Conservation (phyloP, 2,888 invertebrate genomes). For the Sabellastarte sp. region DNA sequence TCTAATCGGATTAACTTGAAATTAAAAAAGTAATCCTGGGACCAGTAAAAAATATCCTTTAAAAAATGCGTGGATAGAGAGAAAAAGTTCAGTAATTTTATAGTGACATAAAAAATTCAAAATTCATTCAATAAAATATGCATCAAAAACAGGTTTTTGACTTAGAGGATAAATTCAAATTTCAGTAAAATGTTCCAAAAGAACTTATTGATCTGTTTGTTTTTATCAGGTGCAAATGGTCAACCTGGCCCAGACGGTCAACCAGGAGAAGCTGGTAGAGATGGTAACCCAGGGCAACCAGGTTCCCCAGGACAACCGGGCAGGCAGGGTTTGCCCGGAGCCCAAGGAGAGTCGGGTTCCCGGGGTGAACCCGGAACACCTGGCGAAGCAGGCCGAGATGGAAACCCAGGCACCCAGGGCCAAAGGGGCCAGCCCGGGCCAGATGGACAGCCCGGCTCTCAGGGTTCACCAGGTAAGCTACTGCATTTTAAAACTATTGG, state of each 20-base stretch:
- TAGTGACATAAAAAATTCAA: too few species aligned
- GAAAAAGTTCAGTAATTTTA: too few species aligned
- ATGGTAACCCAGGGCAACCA: slow-evolving; percentile 4
- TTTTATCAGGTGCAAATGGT: slow-evolving; percentile 10
- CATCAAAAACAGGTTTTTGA: too few species aligned
- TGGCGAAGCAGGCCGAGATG: slow-evolving; percentile 13
- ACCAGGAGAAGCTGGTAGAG: not conserved
- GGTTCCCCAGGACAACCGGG: slow-evolving; percentile 5
- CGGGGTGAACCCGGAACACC: slow-evolving; percentile 14
- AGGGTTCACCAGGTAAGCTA: slow-evolving; percentile 1
- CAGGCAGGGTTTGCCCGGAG: not conserved
- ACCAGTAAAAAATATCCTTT: too few species aligned
- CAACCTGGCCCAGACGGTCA: slow-evolving; percentile 13
- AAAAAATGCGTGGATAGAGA: too few species aligned
- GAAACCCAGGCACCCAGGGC: slow-evolving; percentile 1
- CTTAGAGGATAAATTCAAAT: too few species aligned
- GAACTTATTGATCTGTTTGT: too few species aligned
- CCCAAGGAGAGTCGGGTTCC: slow-evolving; percentile 9
- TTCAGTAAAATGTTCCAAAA: too few species aligned
- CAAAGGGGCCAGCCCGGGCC: slow-evolving; percentile 7
- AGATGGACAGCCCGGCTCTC: slow-evolving; percentile 4
- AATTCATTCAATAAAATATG: too few species aligned
- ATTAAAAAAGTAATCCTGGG: too few species aligned
- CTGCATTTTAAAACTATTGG: too few species aligned
- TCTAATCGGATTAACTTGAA: too few species aligned